phyloP scores from a whole-genome alignment of 2,797 vertebrate genomes.

The Gallinago stenura region DNA sequence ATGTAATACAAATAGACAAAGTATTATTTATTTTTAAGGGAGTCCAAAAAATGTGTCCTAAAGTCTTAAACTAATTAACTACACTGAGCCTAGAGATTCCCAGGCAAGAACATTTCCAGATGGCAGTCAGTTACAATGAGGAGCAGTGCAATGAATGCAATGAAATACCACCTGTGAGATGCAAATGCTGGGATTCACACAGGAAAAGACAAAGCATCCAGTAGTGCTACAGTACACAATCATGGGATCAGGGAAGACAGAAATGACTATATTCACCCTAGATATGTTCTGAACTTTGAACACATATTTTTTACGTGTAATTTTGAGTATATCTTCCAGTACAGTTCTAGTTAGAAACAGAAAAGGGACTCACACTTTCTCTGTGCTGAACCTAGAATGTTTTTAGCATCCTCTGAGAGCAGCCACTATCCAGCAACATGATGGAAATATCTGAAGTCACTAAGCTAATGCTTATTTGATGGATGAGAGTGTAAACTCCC shows the following conservation, averaged over 20 bases:
- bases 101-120: slow-evolving; percentile 23
- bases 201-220: not conserved
- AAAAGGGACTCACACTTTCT: not conserved
- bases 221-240: not conserved
- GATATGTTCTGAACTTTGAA: not conserved
- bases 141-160: not conserved
- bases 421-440: not conserved
- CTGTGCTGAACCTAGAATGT: not conserved
- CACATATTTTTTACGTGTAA: not conserved
- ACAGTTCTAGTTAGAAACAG: not conserved
- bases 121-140: not conserved
- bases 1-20: not conserved
- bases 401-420: not conserved
- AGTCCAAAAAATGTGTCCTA: not conserved
- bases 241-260: not conserved
- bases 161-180: not conserved
- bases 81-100: not conserved
- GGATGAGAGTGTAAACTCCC: not conserved
- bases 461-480: not conserved
- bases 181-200: not conserved
- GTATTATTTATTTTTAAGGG: not conserved
- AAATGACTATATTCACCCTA: fast-evolving
- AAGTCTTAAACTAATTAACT: slow-evolving; percentile 15
- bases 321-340: not conserved
- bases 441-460: not conserved